Percentiles rank a stretch among this genome's conserved stretches.
These are phyloP conservation scores for Synanceia verrucosa DNA, from an alignment of 2,797 vertebrate genomes.

Conservation along the genomic window DNA sequence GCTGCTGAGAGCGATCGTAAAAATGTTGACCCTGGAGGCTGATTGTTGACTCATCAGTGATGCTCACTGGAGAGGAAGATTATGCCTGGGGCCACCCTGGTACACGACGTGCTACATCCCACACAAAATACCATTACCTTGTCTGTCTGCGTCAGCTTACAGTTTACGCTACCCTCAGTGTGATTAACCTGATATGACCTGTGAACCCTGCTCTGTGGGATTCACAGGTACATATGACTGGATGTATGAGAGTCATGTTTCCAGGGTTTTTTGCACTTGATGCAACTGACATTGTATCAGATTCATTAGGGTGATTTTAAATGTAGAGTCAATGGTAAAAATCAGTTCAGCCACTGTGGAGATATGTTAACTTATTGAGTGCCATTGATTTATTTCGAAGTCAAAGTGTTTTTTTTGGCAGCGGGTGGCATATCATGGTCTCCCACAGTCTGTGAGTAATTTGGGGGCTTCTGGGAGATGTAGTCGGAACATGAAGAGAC, in stretches of 20 bases:
- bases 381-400: too few relatives aligned
- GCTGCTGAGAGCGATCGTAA: constrained; percentile 56
- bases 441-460: too few relatives aligned
- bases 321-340: neutral
- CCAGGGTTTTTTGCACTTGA: neutral
- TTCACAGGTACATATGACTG: neutral
- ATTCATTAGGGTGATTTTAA: neutral
- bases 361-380: too few relatives aligned
- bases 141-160: constrained; percentile 35
- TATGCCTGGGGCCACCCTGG: constrained; percentile 39
- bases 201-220: constrained; percentile 11
- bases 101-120: constrained; percentile 41
- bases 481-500: too few relatives aligned
- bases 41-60: constrained; percentile 72
- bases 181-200: constrained; percentile 26
- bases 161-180: constrained; percentile 5
- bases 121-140: constrained; percentile 44
- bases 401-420: too few relatives aligned
- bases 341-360: neutral
- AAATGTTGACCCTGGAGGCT: constrained; percentile 57
- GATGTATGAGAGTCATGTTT: neutral
- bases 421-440: too few relatives aligned
- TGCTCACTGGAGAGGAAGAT: constrained; percentile 59
- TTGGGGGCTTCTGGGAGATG: too few relatives aligned
- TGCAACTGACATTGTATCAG: neutral